These are phyloP conservation scores for Typhlomys cinereus DNA, from an alignment of 2,113 vertebrate genomes.

Conservation along the genomic window DNA sequence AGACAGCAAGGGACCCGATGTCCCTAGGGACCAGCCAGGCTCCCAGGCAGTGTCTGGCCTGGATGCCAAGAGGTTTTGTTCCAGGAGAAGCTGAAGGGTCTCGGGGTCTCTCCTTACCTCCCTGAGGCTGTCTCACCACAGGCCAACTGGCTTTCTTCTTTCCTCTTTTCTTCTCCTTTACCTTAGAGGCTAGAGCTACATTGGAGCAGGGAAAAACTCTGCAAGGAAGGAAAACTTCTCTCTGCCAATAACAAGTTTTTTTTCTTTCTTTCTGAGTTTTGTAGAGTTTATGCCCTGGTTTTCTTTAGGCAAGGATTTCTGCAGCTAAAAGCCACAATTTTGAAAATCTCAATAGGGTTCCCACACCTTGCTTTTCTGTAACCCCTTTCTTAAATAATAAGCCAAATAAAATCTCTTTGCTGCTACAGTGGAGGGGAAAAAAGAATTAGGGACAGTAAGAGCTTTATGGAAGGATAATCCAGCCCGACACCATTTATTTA, in stretches of 20 bases:
- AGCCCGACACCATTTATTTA: too few relatives aligned
- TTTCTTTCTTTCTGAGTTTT: too few relatives aligned
- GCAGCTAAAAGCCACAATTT: neutral
- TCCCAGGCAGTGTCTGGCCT: neutral
- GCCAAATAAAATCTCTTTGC: neutral
- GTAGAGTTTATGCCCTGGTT: neutral
- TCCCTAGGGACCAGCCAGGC: neutral
- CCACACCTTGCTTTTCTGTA: neutral
- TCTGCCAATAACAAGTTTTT: neutral
- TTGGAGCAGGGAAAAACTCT: neutral
- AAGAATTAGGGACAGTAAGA: too few relatives aligned
- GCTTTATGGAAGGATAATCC: fast-evolving
- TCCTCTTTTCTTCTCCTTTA: neutral
- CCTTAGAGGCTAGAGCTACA: neutral
- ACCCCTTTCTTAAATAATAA: neutral
- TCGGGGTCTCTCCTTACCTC: neutral
- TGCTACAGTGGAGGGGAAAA: fast-evolving
- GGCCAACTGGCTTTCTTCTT: neutral
- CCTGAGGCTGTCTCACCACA: fast-evolving
- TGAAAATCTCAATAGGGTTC: neutral
- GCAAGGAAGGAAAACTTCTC: neutral
- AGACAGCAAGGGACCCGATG: neutral
- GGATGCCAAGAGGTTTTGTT: neutral
- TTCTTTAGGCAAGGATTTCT: neutral
- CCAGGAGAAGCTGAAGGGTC: neutral